Evolutionary conservation across 1,140 invertebrate species (phyloP), one percentile per base, ranked within the genome.

Genomic region (Matsumurasca onukii): DNA sequence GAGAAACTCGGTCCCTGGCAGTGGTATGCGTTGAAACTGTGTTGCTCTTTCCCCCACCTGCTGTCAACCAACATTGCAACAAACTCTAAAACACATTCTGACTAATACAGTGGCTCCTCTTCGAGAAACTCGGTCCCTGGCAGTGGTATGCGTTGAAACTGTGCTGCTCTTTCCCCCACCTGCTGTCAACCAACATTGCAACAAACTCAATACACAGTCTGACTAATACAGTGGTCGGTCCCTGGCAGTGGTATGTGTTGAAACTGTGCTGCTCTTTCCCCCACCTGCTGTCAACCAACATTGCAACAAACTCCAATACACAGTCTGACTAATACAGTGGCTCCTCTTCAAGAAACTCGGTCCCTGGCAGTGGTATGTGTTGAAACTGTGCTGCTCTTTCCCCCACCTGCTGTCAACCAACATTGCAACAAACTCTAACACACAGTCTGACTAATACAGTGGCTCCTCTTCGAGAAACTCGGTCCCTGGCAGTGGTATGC

Each of bases 381-480:
- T 88, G 86, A 61, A 86, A 84, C 72, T 86, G 86, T 34, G 75
- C 74, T 31, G 55, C 51, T 12, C 51, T 5, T 55, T 22, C 63
- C n/a, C n/a, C n/a, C 66, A 5, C 62, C 5, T 25, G 49, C 64
- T 51, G 71, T 67, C 13, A 29, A 27, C n/a, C n/a, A n/a, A n/a
- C n/a, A n/a, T n/a, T n/a, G n/a, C n/a, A n/a, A n/a, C n/a, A n/a
- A n/a, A n/a, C n/a, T n/a, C n/a, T n/a, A n/a, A n/a, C n/a, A n/a
- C n/a, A n/a, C n/a, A n/a, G n/a, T n/a, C n/a, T n/a, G n/a, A n/a
- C n/a, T n/a, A n/a, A 81, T 98, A 99, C 5, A 99, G 79, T 1
- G 95, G 94, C 76, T 98, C 94, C 78, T 97, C 94, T 80, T 95
- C 92, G 17, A 94, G 83, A 66, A 94, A 82, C 78, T 92, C 92